Evolutionary conservation across 2,888 invertebrate genomes (phyloP).

Genomic region (Cordilura impudica): DNA sequence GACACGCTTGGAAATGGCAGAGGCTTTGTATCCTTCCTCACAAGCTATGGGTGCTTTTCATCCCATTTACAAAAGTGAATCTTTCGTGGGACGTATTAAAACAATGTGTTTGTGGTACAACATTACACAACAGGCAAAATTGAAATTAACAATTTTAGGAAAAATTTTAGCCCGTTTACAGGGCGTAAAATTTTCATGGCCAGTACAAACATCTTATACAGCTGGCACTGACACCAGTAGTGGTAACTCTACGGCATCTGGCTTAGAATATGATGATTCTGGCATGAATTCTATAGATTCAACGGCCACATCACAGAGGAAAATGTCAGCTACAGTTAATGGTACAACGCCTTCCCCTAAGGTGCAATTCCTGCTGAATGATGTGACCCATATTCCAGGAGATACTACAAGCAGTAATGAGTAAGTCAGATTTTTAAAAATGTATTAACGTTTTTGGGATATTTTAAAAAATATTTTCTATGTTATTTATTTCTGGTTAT

Average conservation of each 20-base stretch:
- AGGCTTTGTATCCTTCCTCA: conserved; percentile 90
- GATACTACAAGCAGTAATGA: conserved; percentile 77
- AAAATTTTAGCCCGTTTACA: conserved; percentile 80
- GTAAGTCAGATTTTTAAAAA: conserved; percentile 66
- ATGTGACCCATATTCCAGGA: conserved; percentile 72
- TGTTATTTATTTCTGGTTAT: neutral
- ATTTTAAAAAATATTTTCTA: conserved; percentile 3
- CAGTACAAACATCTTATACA: conserved; percentile 74
- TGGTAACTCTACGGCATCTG: conserved; percentile 74
- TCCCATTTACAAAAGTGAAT: conserved; percentile 80
- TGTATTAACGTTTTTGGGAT: neutral
- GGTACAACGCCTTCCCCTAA: conserved; percentile 67
- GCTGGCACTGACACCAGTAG: conserved; percentile 70
- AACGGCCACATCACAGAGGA: conserved; percentile 65
- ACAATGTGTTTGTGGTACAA: conserved; percentile 96
- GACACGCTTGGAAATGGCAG: conserved; percentile 85
- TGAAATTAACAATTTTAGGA: conserved; percentile 87
- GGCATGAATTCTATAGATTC: conserved; percentile 74
- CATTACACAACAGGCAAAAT: conserved; percentile 89
- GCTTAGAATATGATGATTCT: conserved; percentile 76
- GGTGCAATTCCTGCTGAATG: conserved; percentile 77
- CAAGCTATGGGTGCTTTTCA: conserved; percentile 87
- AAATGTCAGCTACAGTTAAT: conserved; percentile 62
- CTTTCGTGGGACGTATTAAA: conserved; percentile 78
- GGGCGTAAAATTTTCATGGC: conserved; percentile 77